Evolutionary conservation across 1,140 invertebrate species (phyloP).

Genomic region (Zeugodacus cucurbitae): DNA sequence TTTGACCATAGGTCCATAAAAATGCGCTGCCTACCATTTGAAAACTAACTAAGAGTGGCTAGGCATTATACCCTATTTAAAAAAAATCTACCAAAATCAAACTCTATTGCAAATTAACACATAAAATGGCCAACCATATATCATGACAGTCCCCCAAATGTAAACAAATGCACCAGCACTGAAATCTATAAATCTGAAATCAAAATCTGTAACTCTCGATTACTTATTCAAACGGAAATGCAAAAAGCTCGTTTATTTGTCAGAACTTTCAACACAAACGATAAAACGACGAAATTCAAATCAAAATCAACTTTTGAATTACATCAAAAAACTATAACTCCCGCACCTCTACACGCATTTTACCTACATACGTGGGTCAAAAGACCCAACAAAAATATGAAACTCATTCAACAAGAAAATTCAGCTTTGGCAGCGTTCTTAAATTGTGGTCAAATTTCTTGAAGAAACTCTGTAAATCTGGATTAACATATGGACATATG

Average conservation of each 20-base stretch:
- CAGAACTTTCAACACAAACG: neutral
- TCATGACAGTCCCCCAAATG: neutral
- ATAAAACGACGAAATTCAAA: neutral
- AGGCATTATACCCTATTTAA: neutral
- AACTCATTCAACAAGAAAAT: neutral
- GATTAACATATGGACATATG: neutral
- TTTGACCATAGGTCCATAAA: no score
- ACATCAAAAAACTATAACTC: slow-evolving; percentile 47
- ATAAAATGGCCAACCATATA: neutral
- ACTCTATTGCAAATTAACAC: neutral
- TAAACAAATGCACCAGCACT: neutral
- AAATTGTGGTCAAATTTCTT: slow-evolving; percentile 26
- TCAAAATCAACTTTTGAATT: slow-evolving; percentile 47
- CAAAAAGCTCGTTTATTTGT: neutral
- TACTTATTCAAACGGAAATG: neutral
- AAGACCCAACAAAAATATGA: neutral
- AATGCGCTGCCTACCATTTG: no score
- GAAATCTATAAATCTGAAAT: neutral
- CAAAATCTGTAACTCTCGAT: neutral
- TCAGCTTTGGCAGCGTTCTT: neutral
- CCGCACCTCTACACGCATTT: no score
- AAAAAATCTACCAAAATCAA: neutral
- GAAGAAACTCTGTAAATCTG: slow-evolving; percentile 22
- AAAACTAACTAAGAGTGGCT: no score
- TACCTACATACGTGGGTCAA: neutral